Percentiles rank a stretch among this genome's conserved stretches.
These are phyloP conservation scores for Nomada ferruginata DNA, from an alignment of 2,888 invertebrate species.

Conservation along the genomic window DNA sequence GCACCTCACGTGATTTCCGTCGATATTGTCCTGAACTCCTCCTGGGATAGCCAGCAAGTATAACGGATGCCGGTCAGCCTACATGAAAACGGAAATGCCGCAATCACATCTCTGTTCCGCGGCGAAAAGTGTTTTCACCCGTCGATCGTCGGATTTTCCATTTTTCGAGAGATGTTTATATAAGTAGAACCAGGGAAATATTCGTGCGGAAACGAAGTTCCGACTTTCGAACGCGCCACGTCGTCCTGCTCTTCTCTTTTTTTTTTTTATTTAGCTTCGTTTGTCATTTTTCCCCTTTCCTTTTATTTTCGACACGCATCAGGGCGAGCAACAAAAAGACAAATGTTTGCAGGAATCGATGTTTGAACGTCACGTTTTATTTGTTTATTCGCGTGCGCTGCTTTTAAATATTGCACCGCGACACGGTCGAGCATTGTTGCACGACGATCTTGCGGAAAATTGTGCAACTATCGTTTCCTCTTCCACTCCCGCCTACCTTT, in stretches of 20 bases:
- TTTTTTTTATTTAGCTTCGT: too few relatives aligned
- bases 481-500: neutral
- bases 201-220: constrained; percentile 45
- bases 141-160: constrained; percentile 20
- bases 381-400: constrained; percentile 30
- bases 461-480: neutral
- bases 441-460: constrained; percentile 20
- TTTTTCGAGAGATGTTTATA: constrained; percentile 44
- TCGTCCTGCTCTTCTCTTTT: neutral
- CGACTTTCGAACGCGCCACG: constrained; percentile 13
- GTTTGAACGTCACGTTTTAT: constrained; percentile 22
- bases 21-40: constrained; percentile 47
- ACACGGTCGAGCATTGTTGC: neutral
- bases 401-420: constrained; percentile 36
- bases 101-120: neutral
- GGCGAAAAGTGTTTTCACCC: constrained; percentile 10
- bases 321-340: neutral
- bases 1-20: constrained; percentile 46
- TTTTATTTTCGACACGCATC: neutral
- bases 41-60: constrained; percentile 26
- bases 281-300: neutral
- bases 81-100: constrained; percentile 41
- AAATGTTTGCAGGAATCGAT: neutral
- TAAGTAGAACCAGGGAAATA: constrained; percentile 30
- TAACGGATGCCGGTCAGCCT: constrained; percentile 37